phyloP scores from a whole-genome alignment of 2,113 vertebrate species.

The Sisor rabdophorus region DNA sequence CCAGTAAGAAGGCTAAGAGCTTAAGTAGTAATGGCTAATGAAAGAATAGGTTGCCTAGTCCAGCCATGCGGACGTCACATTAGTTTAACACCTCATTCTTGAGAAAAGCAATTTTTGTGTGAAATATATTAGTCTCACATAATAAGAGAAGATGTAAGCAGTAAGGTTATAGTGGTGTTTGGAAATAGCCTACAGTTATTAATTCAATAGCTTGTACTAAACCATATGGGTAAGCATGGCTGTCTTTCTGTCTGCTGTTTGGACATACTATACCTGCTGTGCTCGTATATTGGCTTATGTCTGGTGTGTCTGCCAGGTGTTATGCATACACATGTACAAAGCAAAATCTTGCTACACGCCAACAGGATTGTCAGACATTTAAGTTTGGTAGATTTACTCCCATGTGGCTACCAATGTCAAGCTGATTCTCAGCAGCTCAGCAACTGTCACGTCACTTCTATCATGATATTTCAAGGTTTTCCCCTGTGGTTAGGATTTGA shows the following conservation, averaged over 20 bases:
- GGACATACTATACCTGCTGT: conserved; percentile 18
- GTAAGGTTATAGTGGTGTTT: conserved; percentile 1
- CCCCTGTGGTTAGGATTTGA: conserved; percentile 22
- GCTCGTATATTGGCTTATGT: conserved; percentile 15
- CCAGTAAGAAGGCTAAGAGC: background rate
- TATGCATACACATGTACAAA: conserved; percentile 4
- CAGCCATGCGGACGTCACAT: conserved; percentile 9
- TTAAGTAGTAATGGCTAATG: conserved; percentile 6
- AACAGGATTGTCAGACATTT: conserved; percentile 40
- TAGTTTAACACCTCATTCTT: conserved; percentile 42
- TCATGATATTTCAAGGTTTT: conserved; percentile 8
- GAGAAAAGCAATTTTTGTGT: conserved; percentile 51
- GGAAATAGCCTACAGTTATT: background rate
- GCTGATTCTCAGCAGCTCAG: conserved; percentile 41
- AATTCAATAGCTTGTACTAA: background rate
- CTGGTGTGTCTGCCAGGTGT: conserved; percentile 16
- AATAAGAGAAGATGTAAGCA: conserved; percentile 5
- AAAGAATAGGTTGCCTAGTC: conserved; percentile 32
- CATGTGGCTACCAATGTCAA: conserved; percentile 50
- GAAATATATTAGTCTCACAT: conserved; percentile 49
- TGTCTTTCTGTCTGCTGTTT: conserved; percentile 29
- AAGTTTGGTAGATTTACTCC: conserved; percentile 45
- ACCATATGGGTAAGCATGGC: conserved; percentile 7
- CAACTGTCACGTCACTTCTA: conserved; percentile 36
- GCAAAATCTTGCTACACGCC: conserved; percentile 19